Evolutionary conservation across 2,797 vertebrate species (phyloP).

Genomic region (Enteromius mattozi): DNA sequence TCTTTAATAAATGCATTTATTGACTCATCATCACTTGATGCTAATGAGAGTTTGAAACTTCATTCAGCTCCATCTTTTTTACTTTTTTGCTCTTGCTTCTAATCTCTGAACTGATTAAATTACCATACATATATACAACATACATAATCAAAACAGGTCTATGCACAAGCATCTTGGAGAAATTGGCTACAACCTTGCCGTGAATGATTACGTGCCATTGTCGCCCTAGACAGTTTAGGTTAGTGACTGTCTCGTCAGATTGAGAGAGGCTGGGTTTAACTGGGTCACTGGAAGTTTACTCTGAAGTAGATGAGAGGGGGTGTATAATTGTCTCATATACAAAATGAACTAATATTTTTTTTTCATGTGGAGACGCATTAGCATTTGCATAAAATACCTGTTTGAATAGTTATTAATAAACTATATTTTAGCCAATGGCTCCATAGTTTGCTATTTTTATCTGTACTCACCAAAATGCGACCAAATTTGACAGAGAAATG

Average conservation of each 20-base stretch:
- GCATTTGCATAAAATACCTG: neutral
- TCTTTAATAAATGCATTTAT: slow-evolving; percentile 41
- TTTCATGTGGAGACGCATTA: neutral
- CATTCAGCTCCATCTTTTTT: slow-evolving; percentile 17
- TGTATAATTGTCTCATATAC: neutral
- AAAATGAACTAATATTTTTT: neutral
- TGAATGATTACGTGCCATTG: neutral
- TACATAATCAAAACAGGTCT: neutral
- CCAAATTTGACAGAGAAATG: slow-evolving; percentile 23
- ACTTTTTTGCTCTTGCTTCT: slow-evolving; percentile 24
- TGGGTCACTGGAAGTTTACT: slow-evolving; percentile 34
- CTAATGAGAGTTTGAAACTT: slow-evolving; percentile 43
- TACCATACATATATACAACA: neutral
- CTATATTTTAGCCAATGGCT: neutral
- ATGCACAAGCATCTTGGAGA: slow-evolving; percentile 1
- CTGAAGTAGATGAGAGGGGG: neutral
- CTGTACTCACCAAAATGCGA: neutral
- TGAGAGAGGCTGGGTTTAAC: slow-evolving; percentile 14
- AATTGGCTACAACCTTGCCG: neutral
- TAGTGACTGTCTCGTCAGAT: slow-evolving; percentile 7
- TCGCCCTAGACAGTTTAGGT: slow-evolving; percentile 8
- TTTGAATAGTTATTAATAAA: slow-evolving; percentile 10
- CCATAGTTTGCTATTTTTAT: slow-evolving; percentile 9
- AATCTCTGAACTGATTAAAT: neutral
- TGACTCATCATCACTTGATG: slow-evolving; percentile 36